These are phyloP conservation scores for Colius striatus DNA, from an alignment of 2,113 vertebrate species.

Conservation along the genomic window DNA sequence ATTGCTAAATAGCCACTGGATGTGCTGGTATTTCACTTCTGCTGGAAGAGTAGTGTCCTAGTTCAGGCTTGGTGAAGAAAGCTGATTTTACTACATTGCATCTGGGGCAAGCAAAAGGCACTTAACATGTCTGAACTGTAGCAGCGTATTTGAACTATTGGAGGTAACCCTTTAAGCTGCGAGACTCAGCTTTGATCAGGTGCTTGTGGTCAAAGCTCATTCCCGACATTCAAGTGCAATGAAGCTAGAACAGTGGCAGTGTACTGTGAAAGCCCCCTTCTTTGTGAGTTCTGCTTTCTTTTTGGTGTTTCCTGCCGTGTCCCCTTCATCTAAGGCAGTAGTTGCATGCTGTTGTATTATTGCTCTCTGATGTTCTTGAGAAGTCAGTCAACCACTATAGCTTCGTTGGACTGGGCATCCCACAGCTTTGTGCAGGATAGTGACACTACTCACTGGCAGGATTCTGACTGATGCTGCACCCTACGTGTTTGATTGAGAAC, in stretches of 20 bases:
- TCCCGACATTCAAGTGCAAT: background rate
- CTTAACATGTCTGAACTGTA: background rate
- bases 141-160: background rate
- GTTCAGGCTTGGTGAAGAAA: background rate
- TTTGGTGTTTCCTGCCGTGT: background rate
- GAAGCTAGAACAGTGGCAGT: background rate
- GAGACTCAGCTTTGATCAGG: background rate
- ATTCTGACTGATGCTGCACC: background rate
- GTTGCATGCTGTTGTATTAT: background rate
- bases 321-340: background rate
- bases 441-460: background rate
- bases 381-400: background rate
- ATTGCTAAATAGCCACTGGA: background rate
- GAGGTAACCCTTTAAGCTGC: background rate
- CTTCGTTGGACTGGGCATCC: background rate
- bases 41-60: background rate
- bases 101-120: background rate
- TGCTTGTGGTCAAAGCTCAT: background rate
- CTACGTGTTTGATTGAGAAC: background rate
- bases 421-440: background rate
- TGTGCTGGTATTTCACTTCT: background rate
- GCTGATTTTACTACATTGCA: background rate
- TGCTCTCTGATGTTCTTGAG: background rate
- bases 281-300: background rate
- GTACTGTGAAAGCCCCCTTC: background rate